Conservation (phyloP, 2,888 invertebrate species). For the Clunio marinus region DNA sequence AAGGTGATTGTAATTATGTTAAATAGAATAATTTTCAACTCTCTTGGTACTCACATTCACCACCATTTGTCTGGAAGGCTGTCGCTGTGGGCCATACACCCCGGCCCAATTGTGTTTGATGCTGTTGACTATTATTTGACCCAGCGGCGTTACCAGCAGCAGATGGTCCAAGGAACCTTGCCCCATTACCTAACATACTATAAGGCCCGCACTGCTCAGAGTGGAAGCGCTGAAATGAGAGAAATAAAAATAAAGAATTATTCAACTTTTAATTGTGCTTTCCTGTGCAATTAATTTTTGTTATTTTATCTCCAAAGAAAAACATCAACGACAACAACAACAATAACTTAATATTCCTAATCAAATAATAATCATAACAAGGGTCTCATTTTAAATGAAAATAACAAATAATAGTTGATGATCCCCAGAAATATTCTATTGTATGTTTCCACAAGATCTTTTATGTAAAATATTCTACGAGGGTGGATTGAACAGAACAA, state of each 20-base stretch:
- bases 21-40: not conserved
- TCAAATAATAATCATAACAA: slow-evolving; percentile 31
- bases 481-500: not conserved
- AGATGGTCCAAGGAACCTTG: slow-evolving; percentile 36
- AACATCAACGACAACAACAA: no score
- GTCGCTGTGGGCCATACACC: slow-evolving; percentile 34
- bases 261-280: not conserved
- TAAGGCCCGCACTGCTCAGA: slow-evolving; percentile 1
- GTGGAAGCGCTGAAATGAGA: slow-evolving; percentile 20
- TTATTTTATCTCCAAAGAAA: not conserved
- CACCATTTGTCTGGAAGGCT: slow-evolving; percentile 31
- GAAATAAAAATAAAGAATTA: not conserved
- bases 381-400: not conserved
- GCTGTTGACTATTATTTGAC: slow-evolving; percentile 30
- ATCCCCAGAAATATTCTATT: slow-evolving; percentile 1
- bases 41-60: slow-evolving; percentile 27
- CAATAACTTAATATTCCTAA: slow-evolving; percentile 14
- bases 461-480: slow-evolving; percentile 7
- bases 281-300: not conserved
- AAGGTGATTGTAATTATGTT: not conserved
- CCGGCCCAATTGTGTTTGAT: slow-evolving; percentile 23
- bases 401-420: not conserved
- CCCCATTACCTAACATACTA: slow-evolving; percentile 37
- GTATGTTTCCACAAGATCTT: no score
- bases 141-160: slow-evolving; percentile 32